Evolutionary conservation across 2,113 vertebrate genomes (phyloP), one percentile per base, ranked within the genome.

Genomic region (Hippoglossus stenolepis): DNA sequence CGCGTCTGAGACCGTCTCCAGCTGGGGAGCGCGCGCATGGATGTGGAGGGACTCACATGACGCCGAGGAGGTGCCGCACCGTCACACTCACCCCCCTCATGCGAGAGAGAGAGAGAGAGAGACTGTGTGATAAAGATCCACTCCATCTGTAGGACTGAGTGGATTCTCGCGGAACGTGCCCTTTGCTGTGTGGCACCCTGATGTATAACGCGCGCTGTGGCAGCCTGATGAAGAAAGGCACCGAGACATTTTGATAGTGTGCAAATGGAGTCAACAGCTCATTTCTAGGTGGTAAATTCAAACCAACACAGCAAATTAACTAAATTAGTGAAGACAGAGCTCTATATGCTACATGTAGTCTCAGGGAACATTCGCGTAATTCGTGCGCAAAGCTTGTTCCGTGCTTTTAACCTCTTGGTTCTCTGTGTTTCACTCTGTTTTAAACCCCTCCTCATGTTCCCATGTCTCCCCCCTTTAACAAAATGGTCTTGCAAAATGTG

Each of bases 1-100:
- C 83, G 80, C 73, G 66, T 24, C 65, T 0, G 38, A 9, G 58
- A 69, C 79, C 43, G 83, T 69, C 59, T 86, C 80, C 73, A 35
- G 58, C 45, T 31, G 63, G 18, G 0, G 69, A 75, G 85, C 64
- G 73, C 75, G 70, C 73, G 15, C 47, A 20, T 47, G 13, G 69
- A 56, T 49, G 77, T 71, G 70, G n/a, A 73, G 70, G 79, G 72
- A 65, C 68, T 8, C 67, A 38, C 12, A 5, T 40, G 10, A 70
- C 43, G 47, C 31, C 2, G 76, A 70, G 75, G 73, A 80, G 79
- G 63, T 57, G 81, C 81, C 24, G 74, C 65, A 65, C 40, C 13
- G 31, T 31, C 31, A 57, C 54, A 24, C 67, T 76, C 73, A 77
- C 81, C 81, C 51, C 51, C 75, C 73, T 74, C 57, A 70, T 40